Conservation (phyloP, 2,888 invertebrate genomes). For the Acronicta aceris region DNA sequence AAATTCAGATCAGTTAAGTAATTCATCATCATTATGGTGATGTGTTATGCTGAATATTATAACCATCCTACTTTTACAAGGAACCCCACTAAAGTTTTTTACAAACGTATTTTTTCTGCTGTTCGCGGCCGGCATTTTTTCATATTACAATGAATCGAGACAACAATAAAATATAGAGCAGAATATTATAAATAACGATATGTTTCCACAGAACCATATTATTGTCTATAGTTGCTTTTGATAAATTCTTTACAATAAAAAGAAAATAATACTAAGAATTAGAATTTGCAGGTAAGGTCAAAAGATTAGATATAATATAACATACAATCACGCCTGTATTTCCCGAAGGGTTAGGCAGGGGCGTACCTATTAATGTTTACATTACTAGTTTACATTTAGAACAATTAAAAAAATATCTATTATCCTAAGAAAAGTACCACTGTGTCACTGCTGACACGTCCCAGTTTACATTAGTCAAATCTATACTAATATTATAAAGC, state of each 20-base stretch:
- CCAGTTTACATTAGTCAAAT: too few species aligned
- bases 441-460: too few species aligned
- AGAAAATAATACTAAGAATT: constrained; percentile 18
- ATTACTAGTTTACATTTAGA: too few species aligned
- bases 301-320: too few species aligned
- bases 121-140: constrained; percentile 60
- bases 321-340: too few species aligned
- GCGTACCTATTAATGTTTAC: too few species aligned
- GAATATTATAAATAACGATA: constrained; percentile 74
- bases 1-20: too few species aligned
- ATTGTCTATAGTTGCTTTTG: constrained; percentile 59
- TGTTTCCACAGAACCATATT: constrained; percentile 45
- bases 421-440: too few species aligned
- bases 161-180: constrained; percentile 83
- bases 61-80: constrained; percentile 1
- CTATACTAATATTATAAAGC: too few species aligned
- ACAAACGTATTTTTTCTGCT: constrained; percentile 56
- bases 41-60: not conserved
- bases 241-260: constrained; percentile 45
- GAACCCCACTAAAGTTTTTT: constrained; percentile 58
- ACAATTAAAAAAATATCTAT: too few species aligned
- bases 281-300: constrained; percentile 19
- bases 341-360: too few species aligned
- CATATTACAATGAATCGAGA: constrained; percentile 52
- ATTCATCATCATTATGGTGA: too few species aligned